Evolutionary conservation across 2,113 vertebrate species (phyloP).

Genomic region (Prionailurus viverrinus): DNA sequence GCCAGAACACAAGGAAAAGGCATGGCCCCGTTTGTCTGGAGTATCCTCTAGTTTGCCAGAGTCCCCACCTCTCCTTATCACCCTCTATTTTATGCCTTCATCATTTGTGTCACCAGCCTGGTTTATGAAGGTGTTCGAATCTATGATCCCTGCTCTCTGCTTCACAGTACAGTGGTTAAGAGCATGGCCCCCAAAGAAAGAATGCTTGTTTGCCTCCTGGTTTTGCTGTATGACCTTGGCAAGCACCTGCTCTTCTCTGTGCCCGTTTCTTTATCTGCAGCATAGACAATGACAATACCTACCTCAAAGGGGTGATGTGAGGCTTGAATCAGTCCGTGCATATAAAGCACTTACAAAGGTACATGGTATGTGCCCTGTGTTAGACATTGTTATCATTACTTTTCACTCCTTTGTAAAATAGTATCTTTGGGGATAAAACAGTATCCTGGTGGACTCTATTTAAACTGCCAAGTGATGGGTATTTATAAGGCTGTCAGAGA

Average conservation of each 20-base stretch:
- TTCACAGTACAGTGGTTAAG: background rate
- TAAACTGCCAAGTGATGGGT: background rate
- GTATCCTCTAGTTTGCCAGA: background rate
- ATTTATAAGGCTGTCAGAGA: background rate
- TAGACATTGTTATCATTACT: background rate
- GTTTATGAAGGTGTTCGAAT: background rate
- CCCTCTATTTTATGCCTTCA: background rate
- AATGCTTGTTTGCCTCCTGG: background rate
- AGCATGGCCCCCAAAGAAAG: background rate
- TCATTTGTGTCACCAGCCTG: background rate
- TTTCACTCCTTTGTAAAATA: background rate
- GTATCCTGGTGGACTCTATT: background rate
- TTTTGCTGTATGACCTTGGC: background rate
- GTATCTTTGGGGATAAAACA: background rate
- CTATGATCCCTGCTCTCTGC: background rate
- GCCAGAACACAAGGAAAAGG: background rate
- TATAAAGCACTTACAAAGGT: background rate
- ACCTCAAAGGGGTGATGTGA: background rate
- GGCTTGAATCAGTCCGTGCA: background rate
- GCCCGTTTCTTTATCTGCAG: background rate
- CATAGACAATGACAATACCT: background rate
- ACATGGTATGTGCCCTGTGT: rapidly evolving
- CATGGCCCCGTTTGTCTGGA: background rate
- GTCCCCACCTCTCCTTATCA: background rate
- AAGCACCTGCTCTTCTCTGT: background rate